These are phyloP conservation scores for Tenrec ecaudatus DNA, from an alignment of 2,113 vertebrate genomes.

Conservation along the genomic window DNA sequence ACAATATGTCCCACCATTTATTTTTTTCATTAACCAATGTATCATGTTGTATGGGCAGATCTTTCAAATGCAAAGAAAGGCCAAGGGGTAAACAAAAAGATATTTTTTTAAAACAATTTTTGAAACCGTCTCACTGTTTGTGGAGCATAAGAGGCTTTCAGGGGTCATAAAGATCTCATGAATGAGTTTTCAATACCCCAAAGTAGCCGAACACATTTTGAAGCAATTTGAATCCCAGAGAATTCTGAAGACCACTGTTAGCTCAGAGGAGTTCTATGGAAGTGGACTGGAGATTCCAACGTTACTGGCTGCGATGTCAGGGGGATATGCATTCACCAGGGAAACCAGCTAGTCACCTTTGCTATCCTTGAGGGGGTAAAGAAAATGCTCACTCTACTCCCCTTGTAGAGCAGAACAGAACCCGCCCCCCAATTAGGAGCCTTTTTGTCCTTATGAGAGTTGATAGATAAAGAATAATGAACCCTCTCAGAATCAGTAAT, in stretches of 20 bases:
- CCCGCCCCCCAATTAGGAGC: too few species aligned
- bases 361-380: background rate
- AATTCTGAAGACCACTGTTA: background rate
- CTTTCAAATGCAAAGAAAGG: background rate
- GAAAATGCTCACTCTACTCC: background rate
- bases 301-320: background rate
- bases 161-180: background rate
- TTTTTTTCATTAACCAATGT: background rate
- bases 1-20: background rate
- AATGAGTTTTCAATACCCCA: slow-evolving; percentile 5
- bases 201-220: background rate
- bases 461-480: slow-evolving; percentile 76
- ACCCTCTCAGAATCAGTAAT: slow-evolving; percentile 76
- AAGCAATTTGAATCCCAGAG: background rate
- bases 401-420: background rate
- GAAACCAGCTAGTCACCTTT: background rate
- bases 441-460: slow-evolving; percentile 22
- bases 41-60: background rate
- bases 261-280: background rate
- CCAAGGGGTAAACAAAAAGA: background rate
- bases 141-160: background rate
- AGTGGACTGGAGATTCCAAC: background rate
- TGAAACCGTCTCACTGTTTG: background rate
- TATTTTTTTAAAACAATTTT: background rate
- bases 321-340: background rate